Evolutionary conservation across 2,797 vertebrate genomes (phyloP), one percentile per base, ranked within the genome.

Genomic region (Nasua narica): DNA sequence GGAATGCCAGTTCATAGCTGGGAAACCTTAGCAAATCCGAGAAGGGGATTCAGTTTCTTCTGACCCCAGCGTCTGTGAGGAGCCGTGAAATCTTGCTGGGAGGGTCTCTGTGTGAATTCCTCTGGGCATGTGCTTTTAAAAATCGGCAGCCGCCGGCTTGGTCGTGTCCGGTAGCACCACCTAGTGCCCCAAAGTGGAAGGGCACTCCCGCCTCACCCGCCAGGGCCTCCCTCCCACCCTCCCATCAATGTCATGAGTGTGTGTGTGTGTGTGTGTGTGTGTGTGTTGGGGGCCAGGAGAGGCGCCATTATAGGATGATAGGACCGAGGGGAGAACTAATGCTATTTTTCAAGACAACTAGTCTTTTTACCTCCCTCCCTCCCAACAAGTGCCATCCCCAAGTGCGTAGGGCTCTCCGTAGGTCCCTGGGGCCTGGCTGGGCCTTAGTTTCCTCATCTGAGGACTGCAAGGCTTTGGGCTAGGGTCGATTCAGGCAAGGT

Each of bases 131-230:
- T 35, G 50, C 16, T 16, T 90, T 77, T 82, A 37, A 46, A 92
- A 83, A 50, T n/a, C n/a, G 18, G 56, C 82, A 27, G 56, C n/a
- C 29, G 62, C 29, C 3, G 46, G n/a, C 58, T 85, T 50, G 85
- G n/a, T 86, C 77, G 43, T 72, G 40, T 94, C 87, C 58, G 67
- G 90, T 62, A 95, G 77, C 92, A 67, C 96, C 98, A 97, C 58
- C 98, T 98, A 96, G 95, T 94, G 98, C 52, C 93, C 14, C 0
- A 35, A 87, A 88, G 43, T 87, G 60, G 82, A 92, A 96, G 58
- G 25, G 29, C 54, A 25, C 16, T 60, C 58, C 62, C 5, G 37
- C 13, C 5, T 8, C 32, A 29, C 48, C n/a, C 8, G 23, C 19
- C 43, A 32, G 69, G 14, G 8, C 46, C 46, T 48, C 46, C 76